These are phyloP conservation scores for Halesus radiatus DNA, from an alignment of 1,140 invertebrate genomes.

Conservation along the genomic window DNA sequence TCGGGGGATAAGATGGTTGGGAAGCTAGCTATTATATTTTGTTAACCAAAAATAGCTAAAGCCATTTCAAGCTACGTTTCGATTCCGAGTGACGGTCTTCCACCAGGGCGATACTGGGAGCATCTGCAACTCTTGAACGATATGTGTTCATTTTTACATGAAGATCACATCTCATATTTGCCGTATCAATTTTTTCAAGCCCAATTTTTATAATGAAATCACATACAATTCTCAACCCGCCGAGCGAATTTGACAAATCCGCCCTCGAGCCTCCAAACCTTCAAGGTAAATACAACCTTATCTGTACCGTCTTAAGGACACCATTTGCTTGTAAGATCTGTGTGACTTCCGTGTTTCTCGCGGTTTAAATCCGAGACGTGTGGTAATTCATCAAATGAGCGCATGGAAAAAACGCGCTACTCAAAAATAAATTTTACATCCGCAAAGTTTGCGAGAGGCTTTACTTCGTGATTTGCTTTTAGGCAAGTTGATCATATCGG, in stretches of 20 bases:
- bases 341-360: conserved; percentile 14
- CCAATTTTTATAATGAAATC: conserved; percentile 50
- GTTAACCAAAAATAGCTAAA: no score
- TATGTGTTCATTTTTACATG: no score
- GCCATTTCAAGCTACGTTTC: no score
- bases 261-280: neutral
- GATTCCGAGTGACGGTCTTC: no score
- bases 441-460: conserved; percentile 27
- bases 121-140: no score
- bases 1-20: no score
- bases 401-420: conserved; percentile 35
- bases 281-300: neutral
- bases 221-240: conserved; percentile 40
- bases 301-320: neutral
- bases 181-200: conserved; percentile 29
- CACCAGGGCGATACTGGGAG: no score
- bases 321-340: neutral
- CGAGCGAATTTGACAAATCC: neutral
- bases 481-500: neutral
- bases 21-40: no score
- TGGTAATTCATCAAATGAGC: conserved; percentile 45
- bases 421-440: conserved; percentile 43
- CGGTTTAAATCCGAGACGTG: conserved; percentile 7
- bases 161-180: no score
- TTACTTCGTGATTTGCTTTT: neutral